Base-by-base conservation (phyloP, 2,797 vertebrate genomes). In the Microctenopoma steveboyesi region DNA sequence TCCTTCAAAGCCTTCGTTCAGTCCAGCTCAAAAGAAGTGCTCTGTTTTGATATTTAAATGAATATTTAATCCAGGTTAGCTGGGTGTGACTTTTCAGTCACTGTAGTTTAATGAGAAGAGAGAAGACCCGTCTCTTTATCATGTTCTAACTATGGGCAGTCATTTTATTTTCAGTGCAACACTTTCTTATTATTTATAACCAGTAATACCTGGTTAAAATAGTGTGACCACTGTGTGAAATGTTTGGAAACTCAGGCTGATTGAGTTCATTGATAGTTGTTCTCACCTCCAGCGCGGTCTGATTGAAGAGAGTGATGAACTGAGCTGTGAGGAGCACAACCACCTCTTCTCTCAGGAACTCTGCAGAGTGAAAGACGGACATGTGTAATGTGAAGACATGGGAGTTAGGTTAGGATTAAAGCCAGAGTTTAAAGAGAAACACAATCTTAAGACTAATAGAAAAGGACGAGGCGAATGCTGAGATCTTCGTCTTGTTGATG, bases 241-340 rank as follows among this genome's bases (percentile, higher is more conserved):
- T 78, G 81, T 79, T 83, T 83, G 73, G 72, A 74, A 82, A 76
- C 61, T 53, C 61, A 11, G 53, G 81, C 74, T 87, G 75, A 84
- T 78, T 75, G 87, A 83, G 85, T 77, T 82, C 74, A 61, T 66
- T 52, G 45, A 78, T 43, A 42, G 81, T 55, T 56, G 79, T 66
- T 82, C 90, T 89, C 86, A 95, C 95, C 93, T 95, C 95, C 64
- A 96, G 89, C 22, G 95, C 94, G 0, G 95, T 96, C 87, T 96
- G 95, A 88, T 95, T 96, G 93, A 96, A 96, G 70, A 96, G 94
- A 18, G 94, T 95, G 87, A 96, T 94, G 92, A 96, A 96, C 89
- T 96, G 95, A 72, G 95, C 94, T 0, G 94, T 94, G 73, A 96
- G 93, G 42, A 96, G 92, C 78, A 95, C 94, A 72, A 95, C 90